These are phyloP conservation scores for Tiphia femorata DNA, from an alignment of 2,888 invertebrate genomes.

Conservation along the genomic window DNA sequence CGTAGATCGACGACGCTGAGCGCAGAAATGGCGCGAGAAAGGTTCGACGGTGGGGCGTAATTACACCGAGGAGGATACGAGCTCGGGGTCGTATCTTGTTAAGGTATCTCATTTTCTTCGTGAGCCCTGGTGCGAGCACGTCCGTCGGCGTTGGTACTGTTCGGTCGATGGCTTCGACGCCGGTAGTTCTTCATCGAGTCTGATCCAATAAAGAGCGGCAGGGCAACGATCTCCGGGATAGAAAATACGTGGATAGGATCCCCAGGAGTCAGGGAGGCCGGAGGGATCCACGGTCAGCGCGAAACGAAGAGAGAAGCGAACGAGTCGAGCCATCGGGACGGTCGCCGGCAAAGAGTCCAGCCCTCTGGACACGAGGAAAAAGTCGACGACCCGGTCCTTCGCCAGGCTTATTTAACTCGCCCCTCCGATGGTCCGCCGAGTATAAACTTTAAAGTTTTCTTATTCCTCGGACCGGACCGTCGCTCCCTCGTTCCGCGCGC, in stretches of 20 bases:
- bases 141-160: too few relatives aligned
- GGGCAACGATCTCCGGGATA: constrained; percentile 26
- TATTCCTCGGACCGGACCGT: too few relatives aligned
- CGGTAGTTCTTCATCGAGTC: constrained; percentile 43
- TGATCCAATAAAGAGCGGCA: constrained; percentile 47
- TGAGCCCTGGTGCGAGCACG: constrained; percentile 8
- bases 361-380: neutral
- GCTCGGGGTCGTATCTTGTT: too few relatives aligned
- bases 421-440: neutral
- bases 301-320: constrained; percentile 28
- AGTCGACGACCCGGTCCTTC: neutral
- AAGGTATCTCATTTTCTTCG: constrained; percentile 49
- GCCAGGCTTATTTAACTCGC: neutral
- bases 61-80: too few relatives aligned
- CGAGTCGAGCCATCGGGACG: too few relatives aligned
- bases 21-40: too few relatives aligned
- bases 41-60: too few relatives aligned
- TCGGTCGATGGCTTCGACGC: constrained; percentile 34
- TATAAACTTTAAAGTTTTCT: neutral
- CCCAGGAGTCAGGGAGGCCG: constrained; percentile 17
- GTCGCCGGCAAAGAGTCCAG: too few relatives aligned
- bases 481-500: too few relatives aligned
- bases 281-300: constrained; percentile 32
- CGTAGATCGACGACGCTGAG: too few relatives aligned
- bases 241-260: constrained; percentile 23